phyloP scores from a whole-genome alignment of 2,797 vertebrate genomes.

The Phrynocephalus vlangalii region DNA sequence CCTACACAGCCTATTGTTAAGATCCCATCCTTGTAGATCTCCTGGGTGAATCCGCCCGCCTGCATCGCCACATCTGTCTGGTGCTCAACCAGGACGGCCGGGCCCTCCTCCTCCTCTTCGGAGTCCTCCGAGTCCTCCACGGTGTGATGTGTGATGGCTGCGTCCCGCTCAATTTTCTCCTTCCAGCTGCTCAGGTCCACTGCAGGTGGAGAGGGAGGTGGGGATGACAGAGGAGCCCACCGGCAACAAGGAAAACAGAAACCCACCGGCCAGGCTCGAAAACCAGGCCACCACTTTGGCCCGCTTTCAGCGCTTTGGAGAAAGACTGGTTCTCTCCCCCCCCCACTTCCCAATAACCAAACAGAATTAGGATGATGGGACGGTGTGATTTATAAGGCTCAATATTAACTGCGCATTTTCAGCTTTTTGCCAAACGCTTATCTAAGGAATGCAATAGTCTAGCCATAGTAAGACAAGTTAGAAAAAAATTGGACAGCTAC shows the following conservation, averaged over 20 bases:
- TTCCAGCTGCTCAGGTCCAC: slow-evolving; percentile 93
- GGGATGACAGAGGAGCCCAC: neutral
- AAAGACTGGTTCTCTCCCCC: neutral
- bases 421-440: too few relatives aligned
- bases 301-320: too few relatives aligned
- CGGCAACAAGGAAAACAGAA: neutral
- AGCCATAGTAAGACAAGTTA: too few relatives aligned
- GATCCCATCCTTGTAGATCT: slow-evolving; percentile 91
- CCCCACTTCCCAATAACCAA: too few relatives aligned
- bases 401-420: too few relatives aligned
- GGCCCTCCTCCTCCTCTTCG: slow-evolving; percentile 79
- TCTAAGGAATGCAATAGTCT: too few relatives aligned
- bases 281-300: neutral
- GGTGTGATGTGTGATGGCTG: slow-evolving; percentile 71
- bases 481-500: too few relatives aligned
- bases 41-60: slow-evolving; percentile 78
- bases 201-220: slow-evolving; percentile 52
- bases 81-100: slow-evolving; percentile 85
- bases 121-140: slow-evolving; percentile 69
- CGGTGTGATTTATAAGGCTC: too few relatives aligned
- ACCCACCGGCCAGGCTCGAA: neutral
- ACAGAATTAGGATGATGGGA: too few relatives aligned
- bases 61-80: slow-evolving; percentile 89
- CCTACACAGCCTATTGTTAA: slow-evolving; percentile 92
- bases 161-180: slow-evolving; percentile 90